A percentile compares a stretch with the other conserved stretches of the same genome.
Conservation (phyloP, 2,113 vertebrate genomes). For the Stictonetta naevosa region DNA sequence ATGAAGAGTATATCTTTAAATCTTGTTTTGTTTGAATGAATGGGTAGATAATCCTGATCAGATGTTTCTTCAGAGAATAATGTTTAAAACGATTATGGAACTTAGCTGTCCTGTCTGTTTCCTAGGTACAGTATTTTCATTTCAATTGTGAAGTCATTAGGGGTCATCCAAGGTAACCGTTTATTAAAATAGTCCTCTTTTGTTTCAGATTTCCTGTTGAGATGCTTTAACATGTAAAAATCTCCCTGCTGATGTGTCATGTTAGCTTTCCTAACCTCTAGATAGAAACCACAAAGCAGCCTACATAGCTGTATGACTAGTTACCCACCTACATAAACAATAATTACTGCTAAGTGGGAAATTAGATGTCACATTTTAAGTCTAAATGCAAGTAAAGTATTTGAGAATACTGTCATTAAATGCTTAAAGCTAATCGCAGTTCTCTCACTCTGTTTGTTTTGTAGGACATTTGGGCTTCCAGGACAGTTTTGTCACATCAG, state of each 20-base stretch:
- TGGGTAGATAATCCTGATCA: conserved; percentile 76
- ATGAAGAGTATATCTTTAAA: conserved; percentile 72
- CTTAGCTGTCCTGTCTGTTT: conserved; percentile 66
- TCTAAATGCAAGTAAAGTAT: conserved; percentile 66
- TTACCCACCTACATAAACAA: conserved; percentile 71
- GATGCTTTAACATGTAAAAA: conserved; percentile 76
- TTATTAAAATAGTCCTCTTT: conserved; percentile 76
- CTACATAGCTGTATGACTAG: conserved; percentile 68
- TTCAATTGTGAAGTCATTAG: conserved; percentile 71
- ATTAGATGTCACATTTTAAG: conserved; percentile 66
- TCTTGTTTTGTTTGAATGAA: conserved; percentile 75
- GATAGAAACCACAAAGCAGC: conserved; percentile 71
- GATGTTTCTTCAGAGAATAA: conserved; percentile 76
- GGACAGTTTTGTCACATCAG: conserved; percentile 98
- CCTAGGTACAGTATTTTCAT: conserved; percentile 70
- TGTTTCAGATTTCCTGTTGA: conserved; percentile 82
- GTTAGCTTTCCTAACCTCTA: conserved; percentile 71
- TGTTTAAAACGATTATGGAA: conserved; percentile 73
- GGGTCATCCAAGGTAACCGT: conserved; percentile 77
- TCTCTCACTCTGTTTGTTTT: conserved; percentile 76
- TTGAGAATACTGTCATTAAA: conserved; percentile 64
- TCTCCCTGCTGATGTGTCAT: conserved; percentile 73
- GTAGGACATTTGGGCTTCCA: conserved; percentile 98
- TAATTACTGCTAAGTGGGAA: conserved; percentile 64
- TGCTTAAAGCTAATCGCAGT: conserved; percentile 58